These are phyloP conservation scores for Chymomyza fuscimana DNA, from an alignment of 2,888 invertebrate genomes.

Conservation along the genomic window DNA sequence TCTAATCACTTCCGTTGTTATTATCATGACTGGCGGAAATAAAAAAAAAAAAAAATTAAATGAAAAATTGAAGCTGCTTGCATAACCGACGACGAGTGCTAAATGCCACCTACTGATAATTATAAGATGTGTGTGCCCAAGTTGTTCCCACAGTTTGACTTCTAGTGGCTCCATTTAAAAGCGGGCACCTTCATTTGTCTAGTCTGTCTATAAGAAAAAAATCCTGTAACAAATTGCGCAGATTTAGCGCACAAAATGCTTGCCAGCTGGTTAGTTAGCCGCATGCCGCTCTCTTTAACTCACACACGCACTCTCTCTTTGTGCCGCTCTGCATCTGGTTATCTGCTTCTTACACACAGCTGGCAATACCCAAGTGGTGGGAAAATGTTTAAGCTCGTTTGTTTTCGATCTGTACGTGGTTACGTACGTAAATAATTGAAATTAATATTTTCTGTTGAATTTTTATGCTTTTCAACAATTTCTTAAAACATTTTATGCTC, in stretches of 20 bases:
- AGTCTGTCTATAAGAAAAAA: conserved; percentile 21
- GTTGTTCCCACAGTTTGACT: conserved; percentile 46
- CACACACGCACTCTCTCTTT: conserved; percentile 14
- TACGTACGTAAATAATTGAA: conserved; percentile 64
- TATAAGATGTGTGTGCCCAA: conserved; percentile 40
- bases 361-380: conserved; percentile 23
- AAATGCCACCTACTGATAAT: conserved; percentile 69
- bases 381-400: conserved; percentile 32
- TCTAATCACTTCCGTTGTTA: conserved; percentile 67
- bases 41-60: background rate
- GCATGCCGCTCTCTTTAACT: conserved; percentile 8
- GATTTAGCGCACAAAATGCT: conserved; percentile 71
- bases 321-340: conserved; percentile 15
- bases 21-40: conserved; percentile 14
- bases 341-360: conserved; percentile 20
- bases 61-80: conserved; percentile 11
- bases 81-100: background rate
- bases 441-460: conserved; percentile 66
- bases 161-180: background rate
- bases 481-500: conserved; percentile 52
- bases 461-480: conserved; percentile 49
- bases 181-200: background rate
- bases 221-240: conserved; percentile 69
- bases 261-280: background rate
- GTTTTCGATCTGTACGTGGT: conserved; percentile 9